Evolutionary conservation across 2,797 vertebrate genomes (phyloP), one percentile per base, ranked within the genome.

Genomic region (Cyprinella venusta): DNA sequence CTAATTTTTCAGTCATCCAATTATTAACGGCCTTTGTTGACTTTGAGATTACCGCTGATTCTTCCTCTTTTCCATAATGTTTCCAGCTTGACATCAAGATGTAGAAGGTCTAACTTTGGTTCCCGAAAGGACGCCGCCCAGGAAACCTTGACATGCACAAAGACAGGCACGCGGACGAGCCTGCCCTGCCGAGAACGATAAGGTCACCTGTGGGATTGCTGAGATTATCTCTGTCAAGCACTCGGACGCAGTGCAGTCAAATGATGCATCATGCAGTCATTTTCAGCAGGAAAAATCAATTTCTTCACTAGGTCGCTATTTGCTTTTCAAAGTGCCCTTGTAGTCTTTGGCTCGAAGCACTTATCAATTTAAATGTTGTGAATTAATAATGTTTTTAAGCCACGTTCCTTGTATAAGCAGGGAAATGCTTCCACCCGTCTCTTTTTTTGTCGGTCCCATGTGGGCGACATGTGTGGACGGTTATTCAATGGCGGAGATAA

Each of bases 251-350:
- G 93, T 93, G 94, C 95, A 96, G 95, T 96, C 95, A 96, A 96
- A 96, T 95, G 96, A 96, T 96, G 95, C 96, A 96, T 96, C 96
- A 96, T 94, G 96, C 95, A 95, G 95, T 95, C 95, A 96, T 96
- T 96, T 96, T 96, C 94, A 84, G 94, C 94, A 93, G 93, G 92
- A 93, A 91, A 95, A 96, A 96, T 96, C 96, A 94, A 96, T 96
- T 96, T 95, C 94, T 96, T 94, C 92, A 94, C 94, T 94, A 95
- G 94, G 94, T 95, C 93, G 93, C 94, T 96, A 96, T 96, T 96
- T 96, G 96, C 96, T 96, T 96, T 96, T 96, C 96, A 97, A 96
- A 96, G 96, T 96, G 96, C 96, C 96, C 96, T 96, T 97, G 96
- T 95, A 96, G 95, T 95, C 94, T 94, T 94, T 92, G 94, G 94